These are phyloP conservation scores for Scolanthus callimorphus DNA, from an alignment of 92 coral and sea anemone genomes.

Conservation along the genomic window DNA sequence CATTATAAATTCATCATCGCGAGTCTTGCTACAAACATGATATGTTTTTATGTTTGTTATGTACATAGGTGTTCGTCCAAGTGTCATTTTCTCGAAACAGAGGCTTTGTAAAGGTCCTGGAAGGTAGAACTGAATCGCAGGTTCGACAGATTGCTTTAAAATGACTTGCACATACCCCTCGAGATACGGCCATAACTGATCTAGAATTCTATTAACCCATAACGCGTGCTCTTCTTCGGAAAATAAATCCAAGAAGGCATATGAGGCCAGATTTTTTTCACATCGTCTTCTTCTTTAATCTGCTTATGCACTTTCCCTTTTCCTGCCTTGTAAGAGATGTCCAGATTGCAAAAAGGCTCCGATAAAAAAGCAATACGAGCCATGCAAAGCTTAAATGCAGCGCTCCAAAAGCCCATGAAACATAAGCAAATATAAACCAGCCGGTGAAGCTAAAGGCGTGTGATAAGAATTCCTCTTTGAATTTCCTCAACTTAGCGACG, in stretches of 20 bases:
- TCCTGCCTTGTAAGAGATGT: constrained; percentile 29
- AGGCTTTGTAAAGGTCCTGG: constrained; percentile 69
- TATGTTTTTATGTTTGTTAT: constrained; percentile 74
- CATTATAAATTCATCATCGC: constrained; percentile 52
- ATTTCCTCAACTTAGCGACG: neutral
- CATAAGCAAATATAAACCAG: constrained; percentile 23
- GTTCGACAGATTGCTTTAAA: constrained; percentile 72
- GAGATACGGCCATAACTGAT: constrained; percentile 82
- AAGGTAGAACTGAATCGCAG: constrained; percentile 67
- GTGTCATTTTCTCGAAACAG: constrained; percentile 75
- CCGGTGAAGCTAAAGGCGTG: constrained; percentile 9
- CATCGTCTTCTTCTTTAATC: constrained; percentile 41
- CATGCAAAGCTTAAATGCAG: constrained; percentile 70
- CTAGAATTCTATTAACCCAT: constrained; percentile 78
- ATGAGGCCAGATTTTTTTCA: constrained; percentile 47
- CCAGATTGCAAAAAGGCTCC: constrained; percentile 57
- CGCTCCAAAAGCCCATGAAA: constrained; percentile 52
- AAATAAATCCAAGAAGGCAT: constrained; percentile 66
- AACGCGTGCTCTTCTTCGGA: constrained; percentile 67
- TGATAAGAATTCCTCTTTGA: constrained; percentile 2
- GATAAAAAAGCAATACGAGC: constrained; percentile 36
- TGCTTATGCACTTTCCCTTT: constrained; percentile 40
- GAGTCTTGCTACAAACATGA: constrained; percentile 15
- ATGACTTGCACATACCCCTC: constrained; percentile 66
- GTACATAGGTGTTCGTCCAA: constrained; percentile 78